A percentile compares a stretch with the other conserved stretches of the same genome.
phyloP scores from a whole-genome alignment of 2,888 invertebrate genomes.

The Exocentrus adspersus region DNA sequence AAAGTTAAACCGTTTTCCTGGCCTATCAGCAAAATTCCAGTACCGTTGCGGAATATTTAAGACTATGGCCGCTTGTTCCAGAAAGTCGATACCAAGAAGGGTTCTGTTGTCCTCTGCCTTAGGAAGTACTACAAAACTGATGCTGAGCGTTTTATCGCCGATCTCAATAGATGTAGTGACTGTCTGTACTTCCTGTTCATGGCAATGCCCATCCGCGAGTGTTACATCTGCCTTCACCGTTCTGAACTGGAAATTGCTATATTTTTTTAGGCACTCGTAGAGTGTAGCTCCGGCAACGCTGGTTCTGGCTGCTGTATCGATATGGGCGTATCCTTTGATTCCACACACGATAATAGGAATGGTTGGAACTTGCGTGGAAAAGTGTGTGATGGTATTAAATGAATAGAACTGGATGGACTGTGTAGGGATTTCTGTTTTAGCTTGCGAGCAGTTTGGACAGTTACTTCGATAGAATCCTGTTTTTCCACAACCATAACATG shows the following conservation, averaged over 20 bases:
- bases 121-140: not conserved
- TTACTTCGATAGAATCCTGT: no score
- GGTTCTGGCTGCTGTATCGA: not conserved
- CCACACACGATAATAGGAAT: no score
- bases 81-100: constrained; percentile 1
- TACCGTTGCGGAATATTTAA: not conserved
- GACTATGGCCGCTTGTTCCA: not conserved
- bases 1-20: no score
- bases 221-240: constrained; percentile 23
- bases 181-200: constrained; percentile 12
- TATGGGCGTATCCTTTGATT: not conserved
- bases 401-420: no score
- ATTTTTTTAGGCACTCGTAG: not conserved
- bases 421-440: no score
- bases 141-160: not conserved
- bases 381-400: no score
- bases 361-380: no score
- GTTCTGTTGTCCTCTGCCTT: not conserved
- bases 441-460: no score
- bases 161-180: not conserved
- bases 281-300: not conserved
- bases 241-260: not conserved
- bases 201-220: constrained; percentile 31
- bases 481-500: no score
- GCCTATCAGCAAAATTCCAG: constrained; percentile 9